Evolutionary conservation across 2,113 vertebrate species (phyloP).

Genomic region (Uria lomvia): DNA sequence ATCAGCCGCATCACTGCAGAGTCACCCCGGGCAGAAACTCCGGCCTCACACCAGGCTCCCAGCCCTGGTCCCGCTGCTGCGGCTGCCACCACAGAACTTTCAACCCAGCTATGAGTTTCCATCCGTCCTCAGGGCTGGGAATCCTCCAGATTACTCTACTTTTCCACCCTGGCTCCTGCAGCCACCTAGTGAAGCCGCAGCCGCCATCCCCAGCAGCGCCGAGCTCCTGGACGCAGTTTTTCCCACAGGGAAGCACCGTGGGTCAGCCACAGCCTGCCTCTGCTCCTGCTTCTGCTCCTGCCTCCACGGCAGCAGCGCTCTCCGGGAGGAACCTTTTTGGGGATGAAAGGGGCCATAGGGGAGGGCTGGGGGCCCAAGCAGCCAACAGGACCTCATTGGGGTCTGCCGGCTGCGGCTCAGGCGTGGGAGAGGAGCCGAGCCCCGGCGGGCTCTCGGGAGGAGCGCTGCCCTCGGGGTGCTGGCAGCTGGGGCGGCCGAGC

Average conservation of each 20-base stretch:
- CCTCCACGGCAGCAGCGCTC: background rate
- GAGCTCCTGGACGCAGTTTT: background rate
- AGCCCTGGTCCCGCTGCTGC: rapidly evolving
- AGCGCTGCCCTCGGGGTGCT: background rate
- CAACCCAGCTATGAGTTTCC: background rate
- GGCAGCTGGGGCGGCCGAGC: background rate
- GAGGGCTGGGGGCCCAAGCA: rapidly evolving
- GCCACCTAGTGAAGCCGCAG: background rate
- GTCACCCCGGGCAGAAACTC: background rate
- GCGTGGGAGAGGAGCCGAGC: background rate
- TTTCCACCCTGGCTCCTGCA: background rate
- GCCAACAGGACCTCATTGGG: background rate
- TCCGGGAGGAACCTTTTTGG: rapidly evolving
- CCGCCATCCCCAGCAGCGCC: background rate
- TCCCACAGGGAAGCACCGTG: rapidly evolving
- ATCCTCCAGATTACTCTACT: background rate
- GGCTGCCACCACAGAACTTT: background rate
- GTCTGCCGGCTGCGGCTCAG: background rate
- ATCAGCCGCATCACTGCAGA: background rate
- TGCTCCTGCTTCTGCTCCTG: background rate
- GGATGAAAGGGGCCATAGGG: background rate
- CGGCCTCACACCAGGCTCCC: background rate
- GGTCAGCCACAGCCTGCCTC: background rate
- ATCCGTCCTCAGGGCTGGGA: background rate
- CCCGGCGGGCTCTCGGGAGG: background rate